phyloP scores from a whole-genome alignment of 92 coral and sea anemone genomes.

The Actinostola sp. region DNA sequence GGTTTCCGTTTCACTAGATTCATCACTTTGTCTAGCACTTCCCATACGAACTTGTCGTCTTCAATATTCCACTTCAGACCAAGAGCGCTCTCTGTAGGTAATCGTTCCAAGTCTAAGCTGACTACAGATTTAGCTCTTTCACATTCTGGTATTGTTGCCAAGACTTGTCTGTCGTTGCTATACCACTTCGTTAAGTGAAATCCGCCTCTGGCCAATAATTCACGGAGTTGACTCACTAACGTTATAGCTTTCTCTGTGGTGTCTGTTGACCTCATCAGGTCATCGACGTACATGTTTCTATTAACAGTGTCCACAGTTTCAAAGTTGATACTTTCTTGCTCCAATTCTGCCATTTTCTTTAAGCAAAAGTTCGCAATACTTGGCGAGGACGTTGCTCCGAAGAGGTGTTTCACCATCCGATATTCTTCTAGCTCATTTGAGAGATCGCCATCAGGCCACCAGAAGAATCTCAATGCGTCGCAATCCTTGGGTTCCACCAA shows the following conservation, averaged over 20 bases:
- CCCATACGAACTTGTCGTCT: slow-evolving; percentile 47
- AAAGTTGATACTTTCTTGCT: slow-evolving; percentile 20
- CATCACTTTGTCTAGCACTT: slow-evolving; percentile 15
- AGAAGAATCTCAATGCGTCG: slow-evolving; percentile 46
- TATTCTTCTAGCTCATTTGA: slow-evolving; percentile 47
- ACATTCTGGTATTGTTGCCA: slow-evolving; percentile 51
- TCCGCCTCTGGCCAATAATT: too few relatives aligned
- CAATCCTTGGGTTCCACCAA: slow-evolving; percentile 58
- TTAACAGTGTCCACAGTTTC: too few relatives aligned
- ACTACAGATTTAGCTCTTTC: slow-evolving; percentile 57
- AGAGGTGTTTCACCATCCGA: slow-evolving; percentile 51
- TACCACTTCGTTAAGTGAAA: slow-evolving; percentile 53
- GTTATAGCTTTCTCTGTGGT: slow-evolving; percentile 25
- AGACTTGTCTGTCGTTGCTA: slow-evolving; percentile 56
- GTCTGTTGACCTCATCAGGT: too few relatives aligned
- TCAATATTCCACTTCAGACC: slow-evolving; percentile 49
- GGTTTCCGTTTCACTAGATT: not conserved
- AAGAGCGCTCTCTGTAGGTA: slow-evolving; percentile 39
- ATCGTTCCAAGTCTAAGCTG: slow-evolving; percentile 45
- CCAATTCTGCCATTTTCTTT: slow-evolving; percentile 26
- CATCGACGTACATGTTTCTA: too few relatives aligned
- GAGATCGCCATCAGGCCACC: slow-evolving; percentile 61
- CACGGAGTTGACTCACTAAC: slow-evolving; percentile 30
- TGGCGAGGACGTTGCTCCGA: slow-evolving; percentile 66
- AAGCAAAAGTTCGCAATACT: slow-evolving; percentile 53